phyloP scores from a whole-genome alignment of 2,888 invertebrate genomes.

The Drosophila yooni region DNA sequence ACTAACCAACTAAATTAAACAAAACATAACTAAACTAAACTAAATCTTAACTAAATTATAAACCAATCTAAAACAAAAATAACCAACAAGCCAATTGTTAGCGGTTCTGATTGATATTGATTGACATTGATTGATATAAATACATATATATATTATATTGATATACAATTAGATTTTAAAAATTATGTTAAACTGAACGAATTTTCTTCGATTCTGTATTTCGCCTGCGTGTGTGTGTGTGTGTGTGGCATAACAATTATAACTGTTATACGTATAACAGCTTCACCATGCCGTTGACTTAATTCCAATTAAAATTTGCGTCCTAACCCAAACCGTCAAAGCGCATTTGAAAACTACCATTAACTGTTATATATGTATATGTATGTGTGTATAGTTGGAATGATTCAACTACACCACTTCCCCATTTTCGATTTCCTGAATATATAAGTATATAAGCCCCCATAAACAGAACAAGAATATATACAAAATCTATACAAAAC shows the following conservation, averaged over 20 bases:
- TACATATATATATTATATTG: conserved; percentile 19
- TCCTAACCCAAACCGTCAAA: background rate
- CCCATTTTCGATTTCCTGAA: conserved; percentile 1
- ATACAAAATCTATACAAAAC: conserved; percentile 8
- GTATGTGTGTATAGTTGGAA: conserved; percentile 30
- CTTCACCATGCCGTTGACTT: conserved; percentile 32
- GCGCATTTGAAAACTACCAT: conserved; percentile 5
- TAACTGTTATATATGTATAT: conserved; percentile 12
- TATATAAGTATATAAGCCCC: conserved; percentile 16
- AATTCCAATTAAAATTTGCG: conserved; percentile 19
- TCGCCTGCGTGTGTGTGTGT: conserved; percentile 30
- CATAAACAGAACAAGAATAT: background rate
- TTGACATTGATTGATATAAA: conserved; percentile 15
- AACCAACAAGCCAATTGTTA: conserved; percentile 32
- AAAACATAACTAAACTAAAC: conserved; percentile 33
- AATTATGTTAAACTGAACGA: conserved; percentile 26
- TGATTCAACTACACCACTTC: conserved; percentile 5
- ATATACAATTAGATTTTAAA: conserved; percentile 27
- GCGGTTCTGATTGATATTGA: conserved; percentile 44
- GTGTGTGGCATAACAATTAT: conserved; percentile 14
- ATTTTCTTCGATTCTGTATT: conserved; percentile 8
- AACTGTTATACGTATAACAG: conserved; percentile 50
- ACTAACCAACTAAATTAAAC: conserved; percentile 31
- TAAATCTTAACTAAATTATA: conserved; percentile 11
- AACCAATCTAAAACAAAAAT: conserved; percentile 12